Percentiles rank a stretch among this genome's conserved stretches.
Conservation (phyloP, 2,888 invertebrate genomes). For the Parelbella ahira region DNA sequence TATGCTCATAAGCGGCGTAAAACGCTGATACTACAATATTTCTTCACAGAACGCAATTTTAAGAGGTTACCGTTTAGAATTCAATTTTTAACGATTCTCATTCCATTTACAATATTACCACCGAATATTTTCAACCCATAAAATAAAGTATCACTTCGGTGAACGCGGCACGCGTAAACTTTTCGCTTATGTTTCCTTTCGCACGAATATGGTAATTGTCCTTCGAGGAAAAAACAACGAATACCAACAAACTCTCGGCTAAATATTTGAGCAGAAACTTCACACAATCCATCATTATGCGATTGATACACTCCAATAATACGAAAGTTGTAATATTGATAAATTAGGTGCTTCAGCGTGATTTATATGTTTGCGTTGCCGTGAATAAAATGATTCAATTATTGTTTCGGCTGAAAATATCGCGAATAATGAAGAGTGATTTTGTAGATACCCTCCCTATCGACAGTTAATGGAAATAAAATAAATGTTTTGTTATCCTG, state of each 20-base stretch:
- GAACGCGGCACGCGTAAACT: conserved; percentile 31
- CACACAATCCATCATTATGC: conserved; percentile 22
- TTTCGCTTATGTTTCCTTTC: conserved; percentile 40
- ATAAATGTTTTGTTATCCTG: conserved; percentile 1
- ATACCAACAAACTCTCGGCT: conserved; percentile 14
- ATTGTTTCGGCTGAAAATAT: conserved; percentile 16
- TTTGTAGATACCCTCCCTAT: conserved; percentile 2
- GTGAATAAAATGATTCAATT: conserved; percentile 18
- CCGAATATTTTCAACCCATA: conserved; percentile 29
- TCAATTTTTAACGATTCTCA: conserved; percentile 23
- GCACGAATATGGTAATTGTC: conserved; percentile 40
- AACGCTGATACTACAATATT: conserved; percentile 42
- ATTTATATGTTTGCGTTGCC: conserved; percentile 22
- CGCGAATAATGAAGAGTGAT: conserved; percentile 10
- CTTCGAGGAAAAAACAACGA: conserved; percentile 17
- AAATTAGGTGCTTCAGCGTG: conserved; percentile 19
- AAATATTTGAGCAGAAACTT: conserved; percentile 19
- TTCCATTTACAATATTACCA: no score
- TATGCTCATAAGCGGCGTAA: conserved; percentile 43
- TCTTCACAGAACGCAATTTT: conserved; percentile 8
- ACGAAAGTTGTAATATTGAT: conserved; percentile 24
- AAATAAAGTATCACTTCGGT: conserved; percentile 39
- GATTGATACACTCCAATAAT: conserved; percentile 23
- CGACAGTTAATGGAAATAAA: conserved; percentile 1
- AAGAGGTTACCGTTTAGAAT: conserved; percentile 22